These are phyloP conservation scores for Mycalesis mineus DNA, from an alignment of 2,888 invertebrate genomes.

Conservation along the genomic window DNA sequence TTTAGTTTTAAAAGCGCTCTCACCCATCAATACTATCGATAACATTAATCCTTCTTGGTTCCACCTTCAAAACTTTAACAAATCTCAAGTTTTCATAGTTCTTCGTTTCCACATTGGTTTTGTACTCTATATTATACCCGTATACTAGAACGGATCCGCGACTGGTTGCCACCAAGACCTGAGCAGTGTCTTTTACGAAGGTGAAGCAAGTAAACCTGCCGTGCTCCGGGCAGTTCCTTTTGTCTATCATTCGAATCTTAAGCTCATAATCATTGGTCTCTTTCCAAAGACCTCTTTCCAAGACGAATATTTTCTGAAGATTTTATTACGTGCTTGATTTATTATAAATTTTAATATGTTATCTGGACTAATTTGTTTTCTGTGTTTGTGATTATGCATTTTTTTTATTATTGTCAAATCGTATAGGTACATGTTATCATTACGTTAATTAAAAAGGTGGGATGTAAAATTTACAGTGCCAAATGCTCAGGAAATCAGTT, in stretches of 20 bases:
- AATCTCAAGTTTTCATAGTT: constrained; percentile 59
- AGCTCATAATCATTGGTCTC: constrained; percentile 57
- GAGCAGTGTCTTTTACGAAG: constrained; percentile 67
- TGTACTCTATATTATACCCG: constrained; percentile 66
- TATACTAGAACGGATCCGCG: constrained; percentile 72
- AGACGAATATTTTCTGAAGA: constrained; percentile 52
- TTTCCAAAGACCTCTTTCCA: constrained; percentile 53
- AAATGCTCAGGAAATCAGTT: background rate
- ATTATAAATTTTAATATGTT: too few species aligned
- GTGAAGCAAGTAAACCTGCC: constrained; percentile 73
- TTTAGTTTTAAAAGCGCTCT: too few species aligned
- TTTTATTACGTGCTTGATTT: background rate
- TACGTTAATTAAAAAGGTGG: too few species aligned
- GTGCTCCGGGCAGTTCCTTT: constrained; percentile 42
- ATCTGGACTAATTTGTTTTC: too few species aligned
- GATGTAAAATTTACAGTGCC: too few species aligned
- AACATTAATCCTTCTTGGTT: constrained; percentile 60
- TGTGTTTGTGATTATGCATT: too few species aligned
- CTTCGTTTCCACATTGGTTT: constrained; percentile 39
- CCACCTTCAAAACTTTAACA: constrained; percentile 69
- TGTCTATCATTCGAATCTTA: constrained; percentile 44
- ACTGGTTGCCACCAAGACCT: constrained; percentile 69
- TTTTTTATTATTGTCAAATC: too few species aligned
- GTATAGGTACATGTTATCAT: too few species aligned
- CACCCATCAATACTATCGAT: constrained; percentile 75